Evolutionary conservation across 2,113 vertebrate species (phyloP), one percentile per base, ranked within the genome.

Genomic region (Rhadina sibilatrix): DNA sequence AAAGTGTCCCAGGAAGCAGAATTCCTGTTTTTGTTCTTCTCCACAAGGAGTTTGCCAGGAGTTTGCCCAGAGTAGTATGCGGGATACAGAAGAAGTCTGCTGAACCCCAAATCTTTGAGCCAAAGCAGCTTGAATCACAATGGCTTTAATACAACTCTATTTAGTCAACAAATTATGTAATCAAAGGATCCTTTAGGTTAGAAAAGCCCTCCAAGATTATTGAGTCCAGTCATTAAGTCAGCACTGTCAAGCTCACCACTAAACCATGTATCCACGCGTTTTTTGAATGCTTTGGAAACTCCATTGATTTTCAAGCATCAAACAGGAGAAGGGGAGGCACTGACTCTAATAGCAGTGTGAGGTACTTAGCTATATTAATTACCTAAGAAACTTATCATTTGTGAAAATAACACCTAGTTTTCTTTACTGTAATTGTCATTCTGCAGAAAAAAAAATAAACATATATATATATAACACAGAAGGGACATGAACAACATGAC

Each of bases 191-290:
- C 3, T 53, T 35, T 49, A 33, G 4, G 31, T 49, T 63, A 49
- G 21, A 69, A 70, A 83, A 76, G 1, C 12, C 10, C 5, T 42
- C 8, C 15, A 61, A 63, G 18, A 23, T 27, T 40, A 15, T 9
- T 5, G 30, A 83, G 25, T 42, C 8, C 22, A 69, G 19, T 61
- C 30, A 54, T 49, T 54, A 54, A 42, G 35, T 47, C 47, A 76
- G 35, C 17, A 31, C 47, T 42, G 17, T 25, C 70, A 47, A 31
- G 12, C 10, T 53, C 40, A 28, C 25, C 25, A 28, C 22, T 69
- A 37, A 76, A 42, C 24, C 17, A 42, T 49, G 25, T 7, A 27
- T 61, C 25, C 54, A 6, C 30, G 16, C 0, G 0, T 10, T 53
- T 66, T 75, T 64, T 12, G 16, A 31, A 31, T 24, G 9, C 3